Conservation (phyloP, 2,113 vertebrate species). For the Zapornia atra region DNA sequence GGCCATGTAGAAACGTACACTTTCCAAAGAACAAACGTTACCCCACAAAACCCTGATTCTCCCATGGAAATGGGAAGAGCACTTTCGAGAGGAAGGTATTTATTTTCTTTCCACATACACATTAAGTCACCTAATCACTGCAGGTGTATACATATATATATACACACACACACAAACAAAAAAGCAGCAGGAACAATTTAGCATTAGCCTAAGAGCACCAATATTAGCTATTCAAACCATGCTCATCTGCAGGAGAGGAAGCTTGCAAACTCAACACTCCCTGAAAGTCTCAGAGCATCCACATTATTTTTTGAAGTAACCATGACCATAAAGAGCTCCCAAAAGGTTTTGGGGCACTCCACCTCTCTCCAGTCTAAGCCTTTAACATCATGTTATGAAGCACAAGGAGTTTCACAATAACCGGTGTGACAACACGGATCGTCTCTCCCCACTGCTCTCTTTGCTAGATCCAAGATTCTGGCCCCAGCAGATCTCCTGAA, state of each 20-base stretch:
- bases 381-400: neutral
- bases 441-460: neutral
- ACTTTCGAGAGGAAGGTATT: neutral
- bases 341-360: neutral
- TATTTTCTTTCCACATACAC: neutral
- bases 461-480: neutral
- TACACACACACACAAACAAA: neutral
- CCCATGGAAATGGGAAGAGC: neutral
- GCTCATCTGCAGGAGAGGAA: neutral
- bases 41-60: neutral
- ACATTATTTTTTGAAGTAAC: neutral
- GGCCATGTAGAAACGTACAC: neutral
- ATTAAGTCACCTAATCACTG: neutral
- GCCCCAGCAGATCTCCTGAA: neutral
- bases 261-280: neutral
- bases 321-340: neutral
- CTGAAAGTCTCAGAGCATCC: neutral
- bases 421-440: accelerated
- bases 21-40: neutral
- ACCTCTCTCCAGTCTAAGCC: neutral
- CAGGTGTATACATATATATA: neutral
- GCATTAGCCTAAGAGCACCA: neutral
- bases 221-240: neutral
- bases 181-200: neutral
- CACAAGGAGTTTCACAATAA: neutral